Evolutionary conservation across 1,140 invertebrate genomes (phyloP).

Genomic region (Heliconius hermathena): DNA sequence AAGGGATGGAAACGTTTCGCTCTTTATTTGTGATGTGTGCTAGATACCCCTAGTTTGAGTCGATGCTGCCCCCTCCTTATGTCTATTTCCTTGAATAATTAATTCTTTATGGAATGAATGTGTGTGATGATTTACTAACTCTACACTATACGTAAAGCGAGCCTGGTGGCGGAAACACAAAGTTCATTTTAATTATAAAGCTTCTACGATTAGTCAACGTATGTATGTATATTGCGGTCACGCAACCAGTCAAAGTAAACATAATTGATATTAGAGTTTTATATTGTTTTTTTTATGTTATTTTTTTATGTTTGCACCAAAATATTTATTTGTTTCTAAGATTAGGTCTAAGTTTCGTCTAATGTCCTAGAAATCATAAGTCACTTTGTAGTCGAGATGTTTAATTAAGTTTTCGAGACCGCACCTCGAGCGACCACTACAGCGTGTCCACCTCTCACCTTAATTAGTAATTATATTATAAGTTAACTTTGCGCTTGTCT

Average conservation of each 20-base stretch:
- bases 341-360: conserved; percentile 76
- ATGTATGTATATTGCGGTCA: conserved; percentile 53
- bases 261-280: conserved; percentile 58
- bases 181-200: conserved; percentile 62
- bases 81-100: conserved; percentile 62
- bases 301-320: conserved; percentile 75
- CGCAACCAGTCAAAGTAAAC: conserved; percentile 68
- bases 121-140: conserved; percentile 52
- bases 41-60: conserved; percentile 59
- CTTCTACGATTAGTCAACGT: conserved; percentile 75
- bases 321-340: conserved; percentile 76
- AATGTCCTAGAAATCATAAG: conserved; percentile 76
- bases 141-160: conserved; percentile 39
- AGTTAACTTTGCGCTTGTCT: conserved; percentile 14
- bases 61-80: conserved; percentile 51
- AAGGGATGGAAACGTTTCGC: conserved; percentile 23
- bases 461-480: conserved; percentile 21
- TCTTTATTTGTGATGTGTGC: conserved; percentile 65
- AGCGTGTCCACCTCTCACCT: conserved; percentile 31
- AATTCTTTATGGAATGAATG: conserved; percentile 79
- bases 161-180: conserved; percentile 51
- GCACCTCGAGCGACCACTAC: conserved; percentile 56
- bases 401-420: conserved; percentile 76
- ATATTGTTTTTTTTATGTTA: conserved; percentile 61
- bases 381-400: conserved; percentile 75